phyloP scores from a whole-genome alignment of 2,113 vertebrate species.

The Lepidothrix coronata region DNA sequence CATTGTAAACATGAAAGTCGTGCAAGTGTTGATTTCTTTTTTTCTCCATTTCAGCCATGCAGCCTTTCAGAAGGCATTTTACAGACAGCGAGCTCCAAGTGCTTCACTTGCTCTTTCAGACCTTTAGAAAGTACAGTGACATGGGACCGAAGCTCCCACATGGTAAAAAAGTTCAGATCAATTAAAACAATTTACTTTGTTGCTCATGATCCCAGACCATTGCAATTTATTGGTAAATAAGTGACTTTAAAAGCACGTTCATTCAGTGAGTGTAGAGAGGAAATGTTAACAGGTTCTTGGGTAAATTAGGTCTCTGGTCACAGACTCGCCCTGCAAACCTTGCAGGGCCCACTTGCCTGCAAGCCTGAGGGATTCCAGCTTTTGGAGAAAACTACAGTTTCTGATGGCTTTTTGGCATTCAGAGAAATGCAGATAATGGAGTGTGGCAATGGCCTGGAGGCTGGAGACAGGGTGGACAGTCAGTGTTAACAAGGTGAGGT shows the following conservation, averaged over 20 bases:
- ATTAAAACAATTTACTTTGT: slow-evolving; percentile 79
- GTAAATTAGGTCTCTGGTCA: slow-evolving; percentile 48
- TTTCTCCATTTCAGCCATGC: background rate
- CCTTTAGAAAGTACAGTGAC: slow-evolving; percentile 26
- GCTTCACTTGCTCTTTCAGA: slow-evolving; percentile 58
- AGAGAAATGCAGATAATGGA: background rate
- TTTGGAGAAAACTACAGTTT: slow-evolving; percentile 39
- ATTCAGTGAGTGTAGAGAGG: slow-evolving; percentile 41
- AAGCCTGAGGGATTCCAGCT: slow-evolving; percentile 19
- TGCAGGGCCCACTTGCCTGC: background rate
- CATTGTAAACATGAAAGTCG: background rate
- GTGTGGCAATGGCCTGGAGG: background rate
- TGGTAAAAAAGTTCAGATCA: slow-evolving; percentile 71
- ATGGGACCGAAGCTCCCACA: background rate
- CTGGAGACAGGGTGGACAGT: background rate
- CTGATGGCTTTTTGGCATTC: background rate
- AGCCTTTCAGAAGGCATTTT: background rate
- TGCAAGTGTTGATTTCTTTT: background rate
- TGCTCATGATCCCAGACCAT: slow-evolving; percentile 73
- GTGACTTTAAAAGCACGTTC: slow-evolving; percentile 53
- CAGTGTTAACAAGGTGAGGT: background rate
- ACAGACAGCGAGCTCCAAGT: slow-evolving; percentile 15
- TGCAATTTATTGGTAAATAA: slow-evolving; percentile 74
- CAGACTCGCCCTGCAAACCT: background rate
- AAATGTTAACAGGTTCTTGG: slow-evolving; percentile 65